phyloP scores from a whole-genome alignment of 2,888 invertebrate species.

The Melipona beecheii region DNA sequence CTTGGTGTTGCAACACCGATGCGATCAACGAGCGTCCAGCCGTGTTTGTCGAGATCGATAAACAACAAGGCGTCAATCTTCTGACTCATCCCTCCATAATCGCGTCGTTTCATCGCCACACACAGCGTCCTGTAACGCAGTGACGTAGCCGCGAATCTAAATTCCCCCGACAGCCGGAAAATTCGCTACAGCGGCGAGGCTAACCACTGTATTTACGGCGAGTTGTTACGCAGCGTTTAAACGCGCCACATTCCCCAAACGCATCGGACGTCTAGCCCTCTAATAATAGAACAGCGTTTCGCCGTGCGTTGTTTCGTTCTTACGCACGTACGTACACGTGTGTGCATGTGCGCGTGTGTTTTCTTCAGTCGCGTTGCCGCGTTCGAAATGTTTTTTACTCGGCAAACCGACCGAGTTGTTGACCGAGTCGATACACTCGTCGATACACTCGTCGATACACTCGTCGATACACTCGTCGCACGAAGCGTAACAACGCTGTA shows the following conservation, averaged over 20 bases:
- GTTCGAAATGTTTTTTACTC: too few relatives aligned
- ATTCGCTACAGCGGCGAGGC: conserved; percentile 6
- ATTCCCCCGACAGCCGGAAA: conserved; percentile 42
- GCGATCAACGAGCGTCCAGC: conserved; percentile 49
- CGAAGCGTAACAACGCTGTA: too few relatives aligned
- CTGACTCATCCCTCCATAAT: conserved; percentile 71
- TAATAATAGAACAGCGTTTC: background rate
- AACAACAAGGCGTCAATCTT: conserved; percentile 75
- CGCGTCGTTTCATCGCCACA: conserved; percentile 61
- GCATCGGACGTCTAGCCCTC: background rate
- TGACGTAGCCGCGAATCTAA: conserved; percentile 50
- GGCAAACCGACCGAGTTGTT: background rate
- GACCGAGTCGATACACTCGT: too few relatives aligned
- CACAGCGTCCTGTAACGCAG: conserved; percentile 43
- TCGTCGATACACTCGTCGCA: too few relatives aligned
- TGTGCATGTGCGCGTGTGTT: too few relatives aligned
- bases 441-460: too few relatives aligned
- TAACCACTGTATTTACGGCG: conserved; percentile 38
- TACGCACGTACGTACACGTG: too few relatives aligned
- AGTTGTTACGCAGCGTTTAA: background rate
- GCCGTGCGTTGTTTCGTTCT: too few relatives aligned
- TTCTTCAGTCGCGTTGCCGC: too few relatives aligned
- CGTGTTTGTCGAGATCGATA: conserved; percentile 64
- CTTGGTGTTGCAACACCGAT: conserved; percentile 22
- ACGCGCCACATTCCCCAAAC: conserved; percentile 9